Conservation (phyloP, 2,888 invertebrate species). For the Tetramorium bicarinatum region DNA sequence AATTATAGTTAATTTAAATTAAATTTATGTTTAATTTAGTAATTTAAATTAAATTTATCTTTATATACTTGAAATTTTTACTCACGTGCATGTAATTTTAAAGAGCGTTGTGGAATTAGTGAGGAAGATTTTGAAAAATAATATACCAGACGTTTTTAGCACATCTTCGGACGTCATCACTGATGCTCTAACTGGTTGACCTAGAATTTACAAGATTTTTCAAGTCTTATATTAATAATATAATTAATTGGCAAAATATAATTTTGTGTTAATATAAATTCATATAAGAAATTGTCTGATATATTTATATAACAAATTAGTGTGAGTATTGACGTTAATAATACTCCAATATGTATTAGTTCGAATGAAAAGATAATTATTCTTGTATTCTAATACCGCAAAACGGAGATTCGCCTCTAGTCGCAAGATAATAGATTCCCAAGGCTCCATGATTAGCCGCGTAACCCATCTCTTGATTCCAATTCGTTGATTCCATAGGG, state of each 20-base stretch:
- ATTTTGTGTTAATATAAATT: neutral
- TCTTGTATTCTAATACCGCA: conserved; percentile 86
- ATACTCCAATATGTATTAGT: neutral
- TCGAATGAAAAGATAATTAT: neutral
- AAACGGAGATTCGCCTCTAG: conserved; percentile 87
- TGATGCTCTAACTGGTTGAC: conserved; percentile 87
- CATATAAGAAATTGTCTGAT: neutral
- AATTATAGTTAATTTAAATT: too few relatives aligned
- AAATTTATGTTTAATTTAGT: neutral
- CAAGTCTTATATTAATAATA: neutral
- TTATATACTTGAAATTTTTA: neutral
- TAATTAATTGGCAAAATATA: conserved; percentile 9
- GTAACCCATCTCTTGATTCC: conserved; percentile 84
- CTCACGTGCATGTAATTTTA: conserved; percentile 87
- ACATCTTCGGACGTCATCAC: conserved; percentile 86
- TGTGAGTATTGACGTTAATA: neutral
- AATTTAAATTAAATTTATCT: neutral
- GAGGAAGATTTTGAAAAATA: conserved; percentile 86
- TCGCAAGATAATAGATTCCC: conserved; percentile 88
- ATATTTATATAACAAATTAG: neutral
- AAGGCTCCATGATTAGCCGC: conserved; percentile 82
- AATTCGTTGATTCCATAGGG: conserved; percentile 84
- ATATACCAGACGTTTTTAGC: conserved; percentile 85
- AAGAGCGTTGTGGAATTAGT: conserved; percentile 85
- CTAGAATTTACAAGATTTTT: conserved; percentile 79